A percentile compares a stretch with the other conserved stretches of the same genome.
Evolutionary conservation across 2,888 invertebrate genomes (phyloP).

Genomic region (Parapristionchus giblindavisi): DNA sequence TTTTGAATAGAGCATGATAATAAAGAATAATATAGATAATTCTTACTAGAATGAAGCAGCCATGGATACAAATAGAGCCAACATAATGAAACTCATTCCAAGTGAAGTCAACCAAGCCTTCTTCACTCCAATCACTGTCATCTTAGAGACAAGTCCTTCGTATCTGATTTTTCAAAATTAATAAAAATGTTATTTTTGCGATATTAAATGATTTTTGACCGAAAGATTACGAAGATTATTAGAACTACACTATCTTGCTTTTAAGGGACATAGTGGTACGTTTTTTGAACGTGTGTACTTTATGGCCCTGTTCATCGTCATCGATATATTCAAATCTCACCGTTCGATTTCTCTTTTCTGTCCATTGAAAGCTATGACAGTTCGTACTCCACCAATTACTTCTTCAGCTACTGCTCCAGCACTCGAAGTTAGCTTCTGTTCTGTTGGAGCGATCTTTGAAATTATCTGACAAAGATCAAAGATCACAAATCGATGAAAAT

Average conservation of each 20-base stretch:
- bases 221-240: too few species aligned
- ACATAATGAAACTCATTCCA: constrained; percentile 40
- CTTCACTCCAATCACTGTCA: constrained; percentile 69
- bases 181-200: too few species aligned
- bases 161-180: too few species aligned
- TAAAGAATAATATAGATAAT: too few species aligned
- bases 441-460: neutral
- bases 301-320: neutral
- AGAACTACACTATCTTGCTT: too few species aligned
- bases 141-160: constrained; percentile 57
- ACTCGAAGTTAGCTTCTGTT: neutral
- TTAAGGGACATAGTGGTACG: too few species aligned
- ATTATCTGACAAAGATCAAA: too few species aligned
- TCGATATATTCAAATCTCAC: constrained; percentile 35
- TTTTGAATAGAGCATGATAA: too few species aligned
- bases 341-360: constrained; percentile 62
- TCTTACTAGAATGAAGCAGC: constrained; percentile 46
- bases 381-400: constrained; percentile 60
- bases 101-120: constrained; percentile 42
- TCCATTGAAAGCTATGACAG: constrained; percentile 68
- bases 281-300: too few species aligned
- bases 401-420: constrained; percentile 66
- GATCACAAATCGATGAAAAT: too few species aligned
- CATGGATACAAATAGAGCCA: constrained; percentile 46
- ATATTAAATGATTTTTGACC: too few species aligned